These are phyloP conservation scores for Vireo altiloquus DNA, from an alignment of 2,113 vertebrate genomes.

Conservation along the genomic window DNA sequence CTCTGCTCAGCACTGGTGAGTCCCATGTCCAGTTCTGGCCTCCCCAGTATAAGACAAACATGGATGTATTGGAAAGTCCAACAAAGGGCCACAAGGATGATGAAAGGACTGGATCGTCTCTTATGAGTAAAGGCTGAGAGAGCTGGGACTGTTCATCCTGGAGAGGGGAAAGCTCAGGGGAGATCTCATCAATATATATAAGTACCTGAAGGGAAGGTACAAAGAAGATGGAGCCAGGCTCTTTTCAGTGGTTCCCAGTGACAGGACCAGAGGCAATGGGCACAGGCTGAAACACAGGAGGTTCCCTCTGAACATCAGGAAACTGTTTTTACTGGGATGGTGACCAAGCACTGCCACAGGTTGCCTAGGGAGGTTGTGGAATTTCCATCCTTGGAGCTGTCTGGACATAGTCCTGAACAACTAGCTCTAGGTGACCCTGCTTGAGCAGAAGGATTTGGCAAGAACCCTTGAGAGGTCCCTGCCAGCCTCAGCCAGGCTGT, in stretches of 20 bases:
- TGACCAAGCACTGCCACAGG: no score
- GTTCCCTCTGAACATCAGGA: no score
- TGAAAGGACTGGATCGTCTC: background rate
- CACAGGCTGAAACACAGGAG: no score
- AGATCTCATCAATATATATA: background rate
- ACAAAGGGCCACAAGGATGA: background rate
- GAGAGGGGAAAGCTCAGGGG: background rate
- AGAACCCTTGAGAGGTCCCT: background rate
- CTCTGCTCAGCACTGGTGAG: background rate
- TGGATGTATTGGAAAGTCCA: background rate
- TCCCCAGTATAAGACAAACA: background rate
- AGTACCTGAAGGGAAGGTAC: background rate
- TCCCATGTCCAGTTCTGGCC: background rate
- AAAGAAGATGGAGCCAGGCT: background rate
- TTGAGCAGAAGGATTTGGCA: background rate
- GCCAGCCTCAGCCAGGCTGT: background rate
- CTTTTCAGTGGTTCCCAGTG: no score
- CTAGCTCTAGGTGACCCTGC: background rate
- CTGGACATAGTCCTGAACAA: background rate
- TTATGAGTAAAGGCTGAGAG: background rate
- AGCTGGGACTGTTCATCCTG: background rate
- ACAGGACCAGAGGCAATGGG: no score
- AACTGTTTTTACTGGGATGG: no score
- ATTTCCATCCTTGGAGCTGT: background rate
- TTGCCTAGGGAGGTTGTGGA: no score